Base-by-base conservation (phyloP, 2,797 vertebrate genomes). In the Uromys caudimaculatus region DNA sequence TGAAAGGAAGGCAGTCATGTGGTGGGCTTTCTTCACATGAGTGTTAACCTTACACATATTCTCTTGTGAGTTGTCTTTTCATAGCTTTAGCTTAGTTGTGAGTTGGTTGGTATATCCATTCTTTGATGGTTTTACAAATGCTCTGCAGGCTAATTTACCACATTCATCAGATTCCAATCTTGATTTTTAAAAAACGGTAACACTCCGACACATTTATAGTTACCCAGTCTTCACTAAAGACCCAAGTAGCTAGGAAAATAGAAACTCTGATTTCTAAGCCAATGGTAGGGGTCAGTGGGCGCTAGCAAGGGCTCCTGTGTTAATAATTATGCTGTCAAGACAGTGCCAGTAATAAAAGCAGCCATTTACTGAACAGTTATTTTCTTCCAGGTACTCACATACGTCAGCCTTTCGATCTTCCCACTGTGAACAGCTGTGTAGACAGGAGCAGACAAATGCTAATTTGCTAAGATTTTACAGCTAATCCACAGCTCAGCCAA, bases 361-460 rank as follows among this genome's bases (percentile, higher is more conserved):
- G n/a, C 52, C 13, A 13, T 95, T 95, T 95, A 73, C n/a, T 94
- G 54, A 96, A 62, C 81, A 92, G 62, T 69, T 96, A 3, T 95
- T 95, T 89, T n/a, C 73, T 93, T 54, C 56, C 54, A 84, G 92
- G 47, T 24, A 54, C 47, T 96, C 23, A 27, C 69, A 10, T 69
- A 16, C 54, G 23, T 75, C 93, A 76, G 44, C 16, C 85, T 89
- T 95, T 97, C 62, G 60, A 27, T 88, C 71, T 67, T 81, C 44
- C 64, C 52, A 69, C 6, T 67, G 21, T 84, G 82, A 75, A 84
- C 23, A 95, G 75, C 83, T 89, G 44, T 78, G 54, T 82, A 92
- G 84, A 71, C 60, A 47, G 44, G 58, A 38, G 7, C 85, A 73
- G 69, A 56, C 67, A 73, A 86, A 86, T 81, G 69, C 64, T 47